Evolutionary conservation across 2,888 invertebrate species (phyloP).

Genomic region (Eubasilissa splendida): DNA sequence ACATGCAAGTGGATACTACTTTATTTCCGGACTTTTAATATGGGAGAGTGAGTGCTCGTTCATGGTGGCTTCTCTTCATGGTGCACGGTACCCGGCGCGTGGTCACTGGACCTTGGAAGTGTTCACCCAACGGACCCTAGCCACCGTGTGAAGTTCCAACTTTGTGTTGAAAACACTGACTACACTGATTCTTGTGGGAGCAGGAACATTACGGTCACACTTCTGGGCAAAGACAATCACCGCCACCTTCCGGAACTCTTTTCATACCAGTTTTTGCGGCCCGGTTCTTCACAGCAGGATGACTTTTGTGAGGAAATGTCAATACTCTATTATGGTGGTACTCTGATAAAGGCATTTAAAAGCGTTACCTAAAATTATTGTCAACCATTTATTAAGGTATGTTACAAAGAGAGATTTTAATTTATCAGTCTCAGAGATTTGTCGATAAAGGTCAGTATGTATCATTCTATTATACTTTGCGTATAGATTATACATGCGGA

Average conservation of each 20-base stretch:
- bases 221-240: constrained; percentile 38
- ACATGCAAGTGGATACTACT: background rate
- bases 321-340: background rate
- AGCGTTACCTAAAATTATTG: no score
- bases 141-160: constrained; percentile 30
- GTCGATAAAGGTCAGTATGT: no score
- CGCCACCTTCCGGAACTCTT: constrained; percentile 33
- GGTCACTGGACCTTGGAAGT: constrained; percentile 27
- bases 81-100: background rate
- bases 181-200: constrained; percentile 18
- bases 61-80: constrained; percentile 2
- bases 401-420: no score
- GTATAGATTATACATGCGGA: no score
- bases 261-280: constrained; percentile 28
- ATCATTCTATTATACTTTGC: no score
- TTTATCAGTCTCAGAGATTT: no score
- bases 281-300: constrained; percentile 2
- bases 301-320: background rate
- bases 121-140: constrained; percentile 39
- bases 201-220: constrained; percentile 34
- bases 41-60: constrained; percentile 18
- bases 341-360: background rate
- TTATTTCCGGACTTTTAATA: constrained; percentile 5
- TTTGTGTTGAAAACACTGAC: background rate
- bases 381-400: no score